Evolutionary conservation across 2,113 vertebrate genomes (phyloP), one percentile per base, ranked within the genome.

Genomic region (Sinocyclocheilus anshuiensis): DNA sequence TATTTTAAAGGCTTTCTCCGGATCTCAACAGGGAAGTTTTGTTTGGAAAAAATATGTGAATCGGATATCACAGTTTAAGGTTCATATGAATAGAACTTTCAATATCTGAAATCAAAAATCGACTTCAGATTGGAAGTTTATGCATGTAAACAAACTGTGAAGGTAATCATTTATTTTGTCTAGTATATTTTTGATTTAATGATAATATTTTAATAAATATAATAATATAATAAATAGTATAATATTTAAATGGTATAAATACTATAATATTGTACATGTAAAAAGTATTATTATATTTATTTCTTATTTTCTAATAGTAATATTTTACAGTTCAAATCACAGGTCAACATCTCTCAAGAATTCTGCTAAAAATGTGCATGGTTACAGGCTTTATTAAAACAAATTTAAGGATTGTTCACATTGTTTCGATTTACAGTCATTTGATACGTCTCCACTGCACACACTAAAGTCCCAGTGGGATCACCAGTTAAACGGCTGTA

Each of bases 361-460:
- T 48, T 55, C 82, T 81, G 50, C 50, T 61, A 59, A 65, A 77
- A 78, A 84, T 77, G 39, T 11, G 20, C 20, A 33, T 57, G 53
- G 48, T 82, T 75, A 78, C 82, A 81, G 69, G 18, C 76, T 81
- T 84, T 86, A 83, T 63, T 29, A 84, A 84, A 86, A 59, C 63
- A 67, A 84, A 67, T 39, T 69, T 53, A 77, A 71, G 77, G 81
- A 86, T 81, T 77, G 72, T 85, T 74, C 65, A 53, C n/a, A 24
- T 53, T 13, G 26, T 77, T 84, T 84, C 1, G 57, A 83, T 86
- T 79, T 74, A 53, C 84, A 57, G 81, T 77, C 71, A 84, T 63
- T 55, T 22, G 53, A 89, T 88, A 84, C 7, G 29, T 77, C 81
- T 88, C 20, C 24, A 39, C 12, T 87, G 55, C 55, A 75, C 39